Evolutionary conservation across 2,113 vertebrate species (phyloP).

Genomic region (Petrocephalus microphthalmus): DNA sequence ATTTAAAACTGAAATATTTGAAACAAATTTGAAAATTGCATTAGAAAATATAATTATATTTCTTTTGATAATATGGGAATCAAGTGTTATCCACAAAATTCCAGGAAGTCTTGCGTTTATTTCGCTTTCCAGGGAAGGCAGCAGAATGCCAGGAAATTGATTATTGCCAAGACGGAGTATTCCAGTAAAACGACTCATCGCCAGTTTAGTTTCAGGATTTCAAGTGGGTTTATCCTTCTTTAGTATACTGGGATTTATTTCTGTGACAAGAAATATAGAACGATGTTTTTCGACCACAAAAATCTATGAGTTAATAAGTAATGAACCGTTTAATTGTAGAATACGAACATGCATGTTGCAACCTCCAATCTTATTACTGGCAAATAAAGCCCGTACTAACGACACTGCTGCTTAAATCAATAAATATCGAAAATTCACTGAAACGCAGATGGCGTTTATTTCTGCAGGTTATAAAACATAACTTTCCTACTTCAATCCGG

Average conservation of each 20-base stretch:
- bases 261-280: neutral
- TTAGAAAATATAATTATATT: neutral
- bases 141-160: slow-evolving; percentile 11
- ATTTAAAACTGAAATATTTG: neutral
- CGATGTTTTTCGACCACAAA: neutral
- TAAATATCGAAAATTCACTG: neutral
- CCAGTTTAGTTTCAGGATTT: neutral
- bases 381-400: neutral
- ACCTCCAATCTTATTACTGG: neutral
- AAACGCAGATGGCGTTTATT: neutral
- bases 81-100: neutral
- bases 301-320: neutral
- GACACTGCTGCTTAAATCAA: neutral
- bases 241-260: neutral
- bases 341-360: neutral
- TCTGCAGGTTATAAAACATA: neutral
- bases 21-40: neutral
- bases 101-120: neutral
- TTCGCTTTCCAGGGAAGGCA: neutral
- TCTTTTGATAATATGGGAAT: neutral
- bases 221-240: neutral
- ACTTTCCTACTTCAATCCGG: neutral
- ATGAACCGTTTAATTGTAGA: too few species aligned
- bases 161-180: neutral
- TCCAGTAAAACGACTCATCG: slow-evolving; percentile 13